These are phyloP conservation scores for Microplitis mediator DNA, from an alignment of 1,140 invertebrate species.

Conservation along the genomic window DNA sequence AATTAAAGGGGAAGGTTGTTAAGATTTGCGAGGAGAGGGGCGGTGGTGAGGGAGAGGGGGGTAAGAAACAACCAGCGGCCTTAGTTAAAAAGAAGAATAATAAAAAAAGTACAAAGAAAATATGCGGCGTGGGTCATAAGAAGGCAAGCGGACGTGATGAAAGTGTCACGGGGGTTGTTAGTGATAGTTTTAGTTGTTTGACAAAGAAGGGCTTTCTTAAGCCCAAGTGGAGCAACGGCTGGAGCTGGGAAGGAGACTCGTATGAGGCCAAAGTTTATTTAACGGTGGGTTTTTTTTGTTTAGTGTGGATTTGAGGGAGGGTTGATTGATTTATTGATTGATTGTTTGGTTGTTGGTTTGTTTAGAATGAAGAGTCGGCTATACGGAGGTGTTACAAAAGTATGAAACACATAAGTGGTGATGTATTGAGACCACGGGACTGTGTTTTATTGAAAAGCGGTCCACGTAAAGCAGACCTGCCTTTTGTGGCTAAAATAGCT, in stretches of 20 bases:
- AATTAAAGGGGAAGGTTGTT: no score
- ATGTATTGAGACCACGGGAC: constrained; percentile 84
- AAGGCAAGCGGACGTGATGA: constrained; percentile 36
- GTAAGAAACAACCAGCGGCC: constrained; percentile 27
- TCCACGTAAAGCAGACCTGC: constrained; percentile 82
- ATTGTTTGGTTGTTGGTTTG: no score
- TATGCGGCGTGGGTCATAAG: constrained; percentile 35
- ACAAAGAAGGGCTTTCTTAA: constrained; percentile 59
- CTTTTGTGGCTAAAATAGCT: constrained; percentile 92
- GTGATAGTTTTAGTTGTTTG: constrained; percentile 46
- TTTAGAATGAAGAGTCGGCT: constrained; percentile 80
- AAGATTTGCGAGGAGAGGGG: neutral
- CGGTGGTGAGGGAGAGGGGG: constrained; percentile 22
- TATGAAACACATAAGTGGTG: constrained; percentile 86
- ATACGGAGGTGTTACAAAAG: constrained; percentile 84
- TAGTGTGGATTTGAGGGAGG: neutral
- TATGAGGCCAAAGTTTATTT: constrained; percentile 85
- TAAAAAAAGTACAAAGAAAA: constrained; percentile 38
- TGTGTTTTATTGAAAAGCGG: constrained; percentile 88
- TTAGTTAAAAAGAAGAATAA: constrained; percentile 37
- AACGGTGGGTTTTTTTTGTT: constrained; percentile 68
- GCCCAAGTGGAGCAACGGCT: constrained; percentile 88
- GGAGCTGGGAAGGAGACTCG: constrained; percentile 87
- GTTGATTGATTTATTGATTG: no score
- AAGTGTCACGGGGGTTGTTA: constrained; percentile 39